These are phyloP conservation scores for Ceriagrion tenellum DNA, from an alignment of 2,888 invertebrate genomes.

Conservation along the genomic window DNA sequence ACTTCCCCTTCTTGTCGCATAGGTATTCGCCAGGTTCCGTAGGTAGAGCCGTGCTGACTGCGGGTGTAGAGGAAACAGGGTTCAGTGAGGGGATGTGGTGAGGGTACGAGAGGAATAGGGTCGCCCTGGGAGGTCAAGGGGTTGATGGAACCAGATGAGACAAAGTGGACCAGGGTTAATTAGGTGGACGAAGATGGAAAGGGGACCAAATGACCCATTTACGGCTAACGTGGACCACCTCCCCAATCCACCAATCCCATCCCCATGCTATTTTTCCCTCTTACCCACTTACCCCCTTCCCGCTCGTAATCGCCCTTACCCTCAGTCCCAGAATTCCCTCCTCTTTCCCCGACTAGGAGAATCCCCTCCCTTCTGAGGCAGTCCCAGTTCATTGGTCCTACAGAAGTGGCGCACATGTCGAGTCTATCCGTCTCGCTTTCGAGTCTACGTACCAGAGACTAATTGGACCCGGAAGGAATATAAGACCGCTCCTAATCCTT, in stretches of 20 bases:
- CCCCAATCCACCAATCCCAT: not conserved
- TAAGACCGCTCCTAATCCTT: not conserved
- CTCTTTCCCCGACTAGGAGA: too few relatives aligned
- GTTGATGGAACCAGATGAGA: not conserved
- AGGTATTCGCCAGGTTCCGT: too few relatives aligned
- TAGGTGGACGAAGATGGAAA: constrained; percentile 19
- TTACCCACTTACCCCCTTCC: not conserved
- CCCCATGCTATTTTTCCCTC: not conserved
- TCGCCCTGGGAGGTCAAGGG: not conserved
- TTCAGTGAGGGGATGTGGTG: not conserved
- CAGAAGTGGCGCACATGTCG: not conserved
- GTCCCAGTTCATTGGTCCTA: not conserved
- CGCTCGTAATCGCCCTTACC: not conserved
- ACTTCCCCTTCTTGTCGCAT: too few relatives aligned
- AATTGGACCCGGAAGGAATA: constrained; percentile 19
- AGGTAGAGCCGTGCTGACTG: not conserved
- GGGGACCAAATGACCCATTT: not conserved
- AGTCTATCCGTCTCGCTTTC: not conserved
- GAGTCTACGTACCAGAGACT: not conserved
- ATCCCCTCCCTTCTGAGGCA: too few relatives aligned
- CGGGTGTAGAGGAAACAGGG: not conserved
- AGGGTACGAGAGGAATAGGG: not conserved
- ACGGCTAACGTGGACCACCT: not conserved
- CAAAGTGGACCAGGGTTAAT: not conserved
- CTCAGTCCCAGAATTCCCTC: not conserved